These are phyloP conservation scores for Semicossyphus pulcher DNA, from an alignment of 2,113 vertebrate genomes.

Conservation along the genomic window DNA sequence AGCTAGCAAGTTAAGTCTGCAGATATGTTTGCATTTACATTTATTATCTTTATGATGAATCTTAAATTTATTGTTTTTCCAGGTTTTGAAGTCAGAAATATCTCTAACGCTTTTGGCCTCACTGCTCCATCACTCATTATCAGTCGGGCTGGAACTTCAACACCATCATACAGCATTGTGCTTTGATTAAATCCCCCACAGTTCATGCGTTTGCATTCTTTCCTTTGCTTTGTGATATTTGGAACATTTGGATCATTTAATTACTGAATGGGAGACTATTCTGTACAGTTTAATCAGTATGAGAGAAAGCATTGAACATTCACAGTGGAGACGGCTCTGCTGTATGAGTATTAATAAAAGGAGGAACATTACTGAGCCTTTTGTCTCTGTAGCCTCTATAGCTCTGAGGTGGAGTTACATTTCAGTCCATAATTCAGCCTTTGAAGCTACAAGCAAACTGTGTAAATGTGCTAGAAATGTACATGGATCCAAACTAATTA, in stretches of 20 bases:
- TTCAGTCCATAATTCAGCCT: neutral
- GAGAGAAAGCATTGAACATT: neutral
- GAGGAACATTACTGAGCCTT: neutral
- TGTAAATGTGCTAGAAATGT: neutral
- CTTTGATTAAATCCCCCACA: neutral
- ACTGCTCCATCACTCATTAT: too few species aligned
- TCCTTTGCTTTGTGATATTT: neutral
- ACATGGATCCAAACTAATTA: neutral
- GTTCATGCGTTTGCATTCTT: neutral
- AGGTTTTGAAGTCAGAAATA: too few species aligned
- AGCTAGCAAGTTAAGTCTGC: too few species aligned
- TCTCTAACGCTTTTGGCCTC: too few species aligned
- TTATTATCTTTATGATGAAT: too few species aligned
- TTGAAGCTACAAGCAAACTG: neutral
- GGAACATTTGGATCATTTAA: too few species aligned
- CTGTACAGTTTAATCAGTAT: neutral
- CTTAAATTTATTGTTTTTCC: too few species aligned
- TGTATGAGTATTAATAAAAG: neutral
- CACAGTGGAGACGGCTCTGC: neutral
- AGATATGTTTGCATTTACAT: too few species aligned
- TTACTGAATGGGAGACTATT: neutral
- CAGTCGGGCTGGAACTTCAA: too few species aligned
- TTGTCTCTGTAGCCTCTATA: neutral
- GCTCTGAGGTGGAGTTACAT: neutral
- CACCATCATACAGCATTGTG: neutral